phyloP scores from a whole-genome alignment of 2,888 invertebrate genomes.

The Fragum sueziense region DNA sequence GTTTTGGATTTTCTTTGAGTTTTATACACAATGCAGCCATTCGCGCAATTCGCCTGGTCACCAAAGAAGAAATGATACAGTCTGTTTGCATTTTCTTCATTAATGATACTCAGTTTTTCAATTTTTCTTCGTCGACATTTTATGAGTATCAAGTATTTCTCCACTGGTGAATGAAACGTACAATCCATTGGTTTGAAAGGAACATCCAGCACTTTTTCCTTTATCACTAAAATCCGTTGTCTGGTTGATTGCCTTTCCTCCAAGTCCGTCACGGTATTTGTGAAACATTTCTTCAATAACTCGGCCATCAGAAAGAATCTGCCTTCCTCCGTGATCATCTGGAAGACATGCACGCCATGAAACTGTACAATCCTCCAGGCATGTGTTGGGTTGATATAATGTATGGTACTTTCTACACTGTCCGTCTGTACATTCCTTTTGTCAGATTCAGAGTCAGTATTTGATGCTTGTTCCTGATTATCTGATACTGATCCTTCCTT shows the following conservation, averaged over 20 bases:
- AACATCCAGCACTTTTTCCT: slow-evolving; percentile 2
- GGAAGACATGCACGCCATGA: neutral
- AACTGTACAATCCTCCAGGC: neutral
- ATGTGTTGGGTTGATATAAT: neutral
- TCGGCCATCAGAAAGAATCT: slow-evolving; percentile 10
- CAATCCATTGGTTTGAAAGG: slow-evolving; percentile 7
- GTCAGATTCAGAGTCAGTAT: neutral
- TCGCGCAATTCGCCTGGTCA: neutral
- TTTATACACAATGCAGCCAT: slow-evolving; percentile 3
- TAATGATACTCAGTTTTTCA: neutral
- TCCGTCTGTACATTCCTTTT: neutral
- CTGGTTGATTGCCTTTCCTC: neutral
- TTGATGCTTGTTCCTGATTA: neutral
- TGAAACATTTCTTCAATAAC: neutral
- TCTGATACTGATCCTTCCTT: neutral
- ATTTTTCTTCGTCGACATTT: neutral
- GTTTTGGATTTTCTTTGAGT: neutral
- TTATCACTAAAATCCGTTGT: neutral
- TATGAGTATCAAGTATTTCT: neutral
- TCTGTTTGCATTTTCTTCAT: neutral
- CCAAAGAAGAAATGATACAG: neutral
- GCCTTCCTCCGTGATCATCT: neutral
- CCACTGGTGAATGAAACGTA: neutral
- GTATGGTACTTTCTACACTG: neutral
- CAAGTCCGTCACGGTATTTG: neutral